Base-by-base conservation (phyloP, 2,888 invertebrate genomes). In the Leucania comma region DNA sequence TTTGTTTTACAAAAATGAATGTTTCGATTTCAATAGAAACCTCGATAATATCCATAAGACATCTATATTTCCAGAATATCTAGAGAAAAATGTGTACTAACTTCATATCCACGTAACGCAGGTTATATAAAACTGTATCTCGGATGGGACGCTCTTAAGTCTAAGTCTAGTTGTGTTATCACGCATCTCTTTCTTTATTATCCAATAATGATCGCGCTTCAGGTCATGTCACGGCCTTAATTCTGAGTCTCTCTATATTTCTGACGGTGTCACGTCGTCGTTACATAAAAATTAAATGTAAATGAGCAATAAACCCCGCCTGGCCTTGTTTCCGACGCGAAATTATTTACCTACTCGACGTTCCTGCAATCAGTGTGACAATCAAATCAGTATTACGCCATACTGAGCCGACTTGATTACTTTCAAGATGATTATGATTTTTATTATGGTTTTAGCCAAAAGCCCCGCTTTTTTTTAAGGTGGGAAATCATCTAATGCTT, bases 251-350 rank as follows among this genome's bases (percentile, higher is more conserved):
- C 38, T 46, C 67, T 60, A 82, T 46, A 53, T 61, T 61, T 12
- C 59, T 46, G 63, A 62, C 58, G 57, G 63, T 68, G 54, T 67
- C 73, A 81, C 60, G 72, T 57, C 46, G 53, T 57, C 46, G 53
- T 56, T 81, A 72, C 78, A 78, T 79, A 78, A 79, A 82, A 78
- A 81, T 82, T 82, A 72, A 78, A 78, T 72, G 78, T 57, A 67
- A 79, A 79, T 79, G 79, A 65, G 82, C 67, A 72, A 72, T 79
- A 79, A 79, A 62, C 38, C 53, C 46, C 29, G 35, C 63, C 51
- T 62, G 71, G 51, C 72, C 82, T 78, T 72, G 79, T 78, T 78
- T 60, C 17, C 42, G 65, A 60, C 60, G 26, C 14, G 17, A 63
- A 61, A 72, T 78, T 78, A 72, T 78, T 71, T 63, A 66, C 71